phyloP scores from a whole-genome alignment of 2,797 vertebrate genomes.

The Aphelocoma californica region DNA sequence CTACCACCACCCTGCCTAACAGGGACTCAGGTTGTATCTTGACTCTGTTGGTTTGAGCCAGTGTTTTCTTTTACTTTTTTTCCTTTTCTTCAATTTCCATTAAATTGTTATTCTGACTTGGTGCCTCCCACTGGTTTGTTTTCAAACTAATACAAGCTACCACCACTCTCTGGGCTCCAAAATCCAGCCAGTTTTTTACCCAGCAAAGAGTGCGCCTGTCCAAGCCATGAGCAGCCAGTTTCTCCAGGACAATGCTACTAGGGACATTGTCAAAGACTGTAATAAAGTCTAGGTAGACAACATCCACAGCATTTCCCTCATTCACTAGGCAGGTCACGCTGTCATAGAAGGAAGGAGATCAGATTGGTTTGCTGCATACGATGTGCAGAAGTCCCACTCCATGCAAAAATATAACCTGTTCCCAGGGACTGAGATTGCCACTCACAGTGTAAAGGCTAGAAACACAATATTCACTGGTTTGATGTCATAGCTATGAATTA shows the following conservation, averaged over 20 bases:
- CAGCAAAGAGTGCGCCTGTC: neutral
- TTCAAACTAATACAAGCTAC: neutral
- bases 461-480: neutral
- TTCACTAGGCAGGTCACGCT: fast-evolving
- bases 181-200: neutral
- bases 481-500: constrained; percentile 46
- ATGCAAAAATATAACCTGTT: neutral
- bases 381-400: neutral
- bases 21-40: no score
- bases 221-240: neutral
- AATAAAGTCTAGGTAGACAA: neutral
- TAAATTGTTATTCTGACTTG: no score
- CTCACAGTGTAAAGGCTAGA: neutral
- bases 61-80: no score
- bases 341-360: neutral
- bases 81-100: no score
- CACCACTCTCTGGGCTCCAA: neutral
- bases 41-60: no score
- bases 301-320: neutral
- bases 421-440: neutral
- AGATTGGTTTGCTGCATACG: neutral
- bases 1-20: no score
- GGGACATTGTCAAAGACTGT: neutral
- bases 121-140: no score
- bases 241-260: neutral